phyloP scores from a whole-genome alignment of 2,113 vertebrate species.

The Oxyruncus cristatus region DNA sequence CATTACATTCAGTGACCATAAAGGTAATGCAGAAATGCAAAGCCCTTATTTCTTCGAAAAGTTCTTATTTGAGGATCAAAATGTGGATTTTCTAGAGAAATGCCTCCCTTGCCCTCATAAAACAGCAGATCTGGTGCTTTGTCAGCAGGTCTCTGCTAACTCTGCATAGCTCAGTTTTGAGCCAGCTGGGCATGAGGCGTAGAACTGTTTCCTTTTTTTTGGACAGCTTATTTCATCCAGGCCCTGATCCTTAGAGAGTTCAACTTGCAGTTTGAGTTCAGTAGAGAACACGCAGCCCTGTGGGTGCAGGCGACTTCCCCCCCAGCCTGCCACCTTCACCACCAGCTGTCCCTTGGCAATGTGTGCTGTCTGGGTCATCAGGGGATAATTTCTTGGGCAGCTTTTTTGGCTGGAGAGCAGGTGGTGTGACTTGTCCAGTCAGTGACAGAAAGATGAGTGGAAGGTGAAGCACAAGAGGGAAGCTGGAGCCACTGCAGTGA shows the following conservation, averaged over 20 bases:
- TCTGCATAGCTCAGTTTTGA: neutral
- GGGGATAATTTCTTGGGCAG: neutral
- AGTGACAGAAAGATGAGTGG: neutral
- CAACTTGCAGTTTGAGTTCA: neutral
- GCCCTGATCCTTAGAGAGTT: neutral
- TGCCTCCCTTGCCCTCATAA: neutral
- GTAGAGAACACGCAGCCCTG: neutral
- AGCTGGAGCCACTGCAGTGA: neutral
- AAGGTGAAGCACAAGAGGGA: neutral
- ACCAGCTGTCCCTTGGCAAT: neutral
- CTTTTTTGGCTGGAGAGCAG: neutral
- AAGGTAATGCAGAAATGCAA: constrained; percentile 73
- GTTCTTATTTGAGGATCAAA: neutral
- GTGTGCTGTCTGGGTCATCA: neutral
- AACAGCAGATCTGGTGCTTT: neutral
- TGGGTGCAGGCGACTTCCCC: fast-evolving
- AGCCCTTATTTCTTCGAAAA: neutral
- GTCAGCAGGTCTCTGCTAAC: neutral
- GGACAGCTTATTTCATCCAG: neutral
- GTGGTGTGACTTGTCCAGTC: neutral
- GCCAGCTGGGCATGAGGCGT: neutral
- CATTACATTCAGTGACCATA: constrained; percentile 75
- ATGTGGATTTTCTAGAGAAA: neutral
- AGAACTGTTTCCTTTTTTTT: neutral
- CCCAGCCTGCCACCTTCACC: fast-evolving